Evolutionary conservation across 35 echinoderm and acorn worm species (phyloP).

Genomic region (Heliocidaris tuberculata): DNA sequence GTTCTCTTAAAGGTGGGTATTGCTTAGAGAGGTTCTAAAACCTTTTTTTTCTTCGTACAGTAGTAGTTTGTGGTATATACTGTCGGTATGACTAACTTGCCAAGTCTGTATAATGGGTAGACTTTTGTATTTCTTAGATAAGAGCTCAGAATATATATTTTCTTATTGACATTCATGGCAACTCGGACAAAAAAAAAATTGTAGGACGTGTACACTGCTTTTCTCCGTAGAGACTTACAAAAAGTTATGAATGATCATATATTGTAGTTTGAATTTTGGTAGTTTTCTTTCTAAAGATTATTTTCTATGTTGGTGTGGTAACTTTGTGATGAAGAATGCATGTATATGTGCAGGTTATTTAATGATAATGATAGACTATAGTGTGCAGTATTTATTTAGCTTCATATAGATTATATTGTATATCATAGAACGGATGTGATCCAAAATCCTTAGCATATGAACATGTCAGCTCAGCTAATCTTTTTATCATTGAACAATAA

Average conservation of each 20-base stretch:
- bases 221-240: not conserved
- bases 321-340: not conserved
- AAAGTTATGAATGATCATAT: not conserved
- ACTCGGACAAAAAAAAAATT: not conserved
- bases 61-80: too few species aligned
- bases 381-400: not conserved
- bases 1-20: too few species aligned
- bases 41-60: too few species aligned
- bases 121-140: not conserved
- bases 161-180: not conserved
- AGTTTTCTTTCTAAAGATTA: not conserved
- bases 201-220: not conserved
- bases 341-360: not conserved
- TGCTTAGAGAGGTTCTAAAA: too few species aligned
- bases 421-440: not conserved
- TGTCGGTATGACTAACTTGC: too few species aligned
- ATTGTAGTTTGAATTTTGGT: not conserved
- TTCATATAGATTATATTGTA: not conserved
- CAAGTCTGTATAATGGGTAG: too few species aligned
- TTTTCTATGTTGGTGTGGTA: not conserved
- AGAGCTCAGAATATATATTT: not conserved
- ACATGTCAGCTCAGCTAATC: not conserved
- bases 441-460: not conserved
- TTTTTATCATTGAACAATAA: not conserved
- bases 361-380: constrained; percentile 8